These are phyloP conservation scores for Formicarius rufipectus DNA, from an alignment of 2,113 vertebrate species.

Conservation along the genomic window DNA sequence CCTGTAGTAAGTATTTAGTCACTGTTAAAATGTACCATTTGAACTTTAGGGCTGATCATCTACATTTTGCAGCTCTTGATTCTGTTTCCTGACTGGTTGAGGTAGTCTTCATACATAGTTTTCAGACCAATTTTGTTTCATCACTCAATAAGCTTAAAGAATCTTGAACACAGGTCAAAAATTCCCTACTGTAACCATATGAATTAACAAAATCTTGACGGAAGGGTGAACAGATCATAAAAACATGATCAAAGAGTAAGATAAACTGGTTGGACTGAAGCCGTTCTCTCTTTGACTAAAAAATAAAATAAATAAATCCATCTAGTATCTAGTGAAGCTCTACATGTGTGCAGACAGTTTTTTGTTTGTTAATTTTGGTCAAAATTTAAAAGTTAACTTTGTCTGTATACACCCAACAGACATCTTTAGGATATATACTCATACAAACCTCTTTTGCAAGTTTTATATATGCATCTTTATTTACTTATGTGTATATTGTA, in stretches of 20 bases:
- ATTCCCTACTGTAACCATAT: neutral
- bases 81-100: conserved; percentile 17
- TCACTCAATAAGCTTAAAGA: neutral
- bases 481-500: neutral
- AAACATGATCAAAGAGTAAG: neutral
- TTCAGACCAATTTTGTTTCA: neutral
- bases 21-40: conserved; percentile 39
- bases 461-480: neutral
- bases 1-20: conserved; percentile 41
- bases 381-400: neutral
- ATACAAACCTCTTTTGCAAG: neutral
- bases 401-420: neutral
- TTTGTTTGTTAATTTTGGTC: neutral
- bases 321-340: neutral
- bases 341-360: neutral
- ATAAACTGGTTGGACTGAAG: neutral
- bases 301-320: neutral
- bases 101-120: neutral
- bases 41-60: conserved; percentile 40
- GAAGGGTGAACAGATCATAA: neutral
- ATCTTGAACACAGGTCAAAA: neutral
- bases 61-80: conserved; percentile 18
- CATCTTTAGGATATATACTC: neutral
- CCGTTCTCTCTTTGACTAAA: neutral
- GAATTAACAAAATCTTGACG: neutral